Conservation (phyloP, 2,797 vertebrate genomes). For the Pogoniulus pusillus region DNA sequence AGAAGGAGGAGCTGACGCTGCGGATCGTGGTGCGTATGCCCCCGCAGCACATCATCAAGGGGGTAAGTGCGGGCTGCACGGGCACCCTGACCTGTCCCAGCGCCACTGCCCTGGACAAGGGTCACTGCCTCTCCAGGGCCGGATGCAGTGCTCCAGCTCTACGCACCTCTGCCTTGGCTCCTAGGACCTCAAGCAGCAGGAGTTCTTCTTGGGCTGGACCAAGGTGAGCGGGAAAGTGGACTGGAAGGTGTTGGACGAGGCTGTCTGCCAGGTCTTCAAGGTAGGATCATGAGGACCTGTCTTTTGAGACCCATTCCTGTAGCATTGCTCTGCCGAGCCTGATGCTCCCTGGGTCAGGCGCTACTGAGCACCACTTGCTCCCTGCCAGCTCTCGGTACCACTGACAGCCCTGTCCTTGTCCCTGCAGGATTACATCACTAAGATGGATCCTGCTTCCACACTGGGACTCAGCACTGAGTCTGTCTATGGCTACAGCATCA, state of each 20-base stretch:
- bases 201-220: constrained; percentile 90
- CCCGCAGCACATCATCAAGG: constrained; percentile 89
- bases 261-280: constrained; percentile 88
- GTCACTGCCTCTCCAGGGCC: accelerated
- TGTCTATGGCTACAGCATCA: constrained; percentile 88
- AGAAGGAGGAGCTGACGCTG: constrained; percentile 80
- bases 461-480: constrained; percentile 91
- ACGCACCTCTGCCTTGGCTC: background rate
- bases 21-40: constrained; percentile 85
- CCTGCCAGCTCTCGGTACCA: background rate
- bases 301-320: background rate
- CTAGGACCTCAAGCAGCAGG: constrained; percentile 89
- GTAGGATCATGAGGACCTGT: constrained; percentile 59
- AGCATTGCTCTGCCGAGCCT: background rate
- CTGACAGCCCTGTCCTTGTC: background rate
- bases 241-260: constrained; percentile 90
- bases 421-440: constrained; percentile 87
- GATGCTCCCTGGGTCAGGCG: background rate
- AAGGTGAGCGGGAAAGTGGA: constrained; percentile 83
- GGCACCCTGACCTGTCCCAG: background rate
- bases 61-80: constrained; percentile 77
- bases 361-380: background rate
- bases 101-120: background rate
- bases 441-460: constrained; percentile 90
- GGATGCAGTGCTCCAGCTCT: background rate